Conservation (phyloP, 2,888 invertebrate genomes). For the Cheilosia vernalis region DNA sequence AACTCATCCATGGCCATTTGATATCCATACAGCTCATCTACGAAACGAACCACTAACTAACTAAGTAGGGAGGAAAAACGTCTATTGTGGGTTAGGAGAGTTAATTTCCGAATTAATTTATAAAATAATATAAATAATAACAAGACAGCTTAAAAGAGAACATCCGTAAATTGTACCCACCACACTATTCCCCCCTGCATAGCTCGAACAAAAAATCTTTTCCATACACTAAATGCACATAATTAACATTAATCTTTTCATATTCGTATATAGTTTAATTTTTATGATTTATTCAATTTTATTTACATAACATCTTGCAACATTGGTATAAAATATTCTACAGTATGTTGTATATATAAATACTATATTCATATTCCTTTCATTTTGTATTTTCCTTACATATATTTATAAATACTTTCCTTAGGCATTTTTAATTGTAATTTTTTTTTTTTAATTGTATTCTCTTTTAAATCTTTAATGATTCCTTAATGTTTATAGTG, state of each 20-base stretch:
- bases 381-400: slow-evolving; percentile 72
- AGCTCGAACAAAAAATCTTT: neutral
- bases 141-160: too few species aligned
- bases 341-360: slow-evolving; percentile 62
- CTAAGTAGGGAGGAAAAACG: too few species aligned
- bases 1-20: too few species aligned
- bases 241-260: slow-evolving; percentile 15
- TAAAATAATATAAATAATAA: too few species aligned
- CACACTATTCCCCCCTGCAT: neutral
- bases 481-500: slow-evolving; percentile 47
- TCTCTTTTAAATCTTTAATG: slow-evolving; percentile 55
- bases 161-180: neutral
- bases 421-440: slow-evolving; percentile 64
- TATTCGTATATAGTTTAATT: slow-evolving; percentile 19
- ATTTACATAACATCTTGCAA: slow-evolving; percentile 74
- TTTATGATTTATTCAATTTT: slow-evolving; percentile 25
- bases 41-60: too few species aligned
- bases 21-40: too few species aligned
- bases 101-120: too few species aligned
- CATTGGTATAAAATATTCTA: slow-evolving; percentile 75
- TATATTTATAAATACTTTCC: slow-evolving; percentile 68
- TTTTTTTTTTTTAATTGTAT: slow-evolving; percentile 2
- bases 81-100: too few species aligned
- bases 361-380: slow-evolving; percentile 74
- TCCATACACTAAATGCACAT: slow-evolving; percentile 26